Evolutionary conservation across 2,888 invertebrate genomes (phyloP), one percentile per base, ranked within the genome.

Genomic region (Eremobia ochroleuca): DNA sequence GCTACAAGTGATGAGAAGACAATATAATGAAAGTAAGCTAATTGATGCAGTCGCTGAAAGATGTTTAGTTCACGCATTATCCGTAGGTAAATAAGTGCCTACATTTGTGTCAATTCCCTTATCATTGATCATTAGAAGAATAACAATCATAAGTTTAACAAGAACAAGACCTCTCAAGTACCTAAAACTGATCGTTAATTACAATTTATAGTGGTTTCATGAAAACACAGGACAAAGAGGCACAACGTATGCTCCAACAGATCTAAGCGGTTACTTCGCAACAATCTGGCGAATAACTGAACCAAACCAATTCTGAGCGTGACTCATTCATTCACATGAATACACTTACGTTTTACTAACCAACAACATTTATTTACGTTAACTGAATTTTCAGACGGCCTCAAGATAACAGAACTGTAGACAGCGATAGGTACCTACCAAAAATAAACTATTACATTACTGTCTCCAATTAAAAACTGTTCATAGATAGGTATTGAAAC

Each of bases 301-400:
- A 95, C 93, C 91, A 92, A 92, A 95, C 93, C 94, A 94, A 95
- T 94, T 94, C 92, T 92, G 92, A 90, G 88, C 89, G 91, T 95
- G 96, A 96, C 92, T 96, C 96, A 95, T 94, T 94, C 96, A 96
- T 96, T 96, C 96, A 95, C 91, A 93, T 93, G 93, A 94, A 91
- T 90, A 90, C 91, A 90, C 91, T 89, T 91, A 93, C 94, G 93
- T 91, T 93, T 93, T 92, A 92, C 91, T 92, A 92, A 93, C 90
- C 91, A 92, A 89, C 89, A 88, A 90, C 89, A 92, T 92, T 91
- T 93, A 93, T 93, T 93, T 93, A 92, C 93, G 92, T 91, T 92
- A 90, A 90, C 91, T 87, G 85, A 88, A 89, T 90, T 88, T 88
- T 87, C 79, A 82, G 83, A 82, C 83, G 77, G 76, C 75, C 78